These are phyloP conservation scores for Microtus oregoni DNA, from an alignment of 2,113 vertebrate species.

Conservation along the genomic window DNA sequence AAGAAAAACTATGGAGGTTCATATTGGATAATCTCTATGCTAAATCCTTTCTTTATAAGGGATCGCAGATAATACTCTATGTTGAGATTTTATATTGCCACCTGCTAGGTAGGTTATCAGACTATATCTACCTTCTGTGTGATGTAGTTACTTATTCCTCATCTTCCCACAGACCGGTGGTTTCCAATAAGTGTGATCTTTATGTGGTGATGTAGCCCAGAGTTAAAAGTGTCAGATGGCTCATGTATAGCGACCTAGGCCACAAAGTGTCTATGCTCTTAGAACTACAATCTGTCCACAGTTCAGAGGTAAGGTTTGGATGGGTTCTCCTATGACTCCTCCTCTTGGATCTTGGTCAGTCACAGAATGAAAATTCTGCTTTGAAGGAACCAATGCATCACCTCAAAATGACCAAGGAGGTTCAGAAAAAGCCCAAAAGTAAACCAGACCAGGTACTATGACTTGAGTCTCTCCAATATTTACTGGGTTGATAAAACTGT, in stretches of 20 bases:
- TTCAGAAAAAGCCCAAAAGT: neutral
- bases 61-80: neutral
- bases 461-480: neutral
- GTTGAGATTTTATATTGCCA: neutral
- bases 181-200: neutral
- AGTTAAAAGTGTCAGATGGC: neutral
- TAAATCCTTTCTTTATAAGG: neutral
- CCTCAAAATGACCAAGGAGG: neutral
- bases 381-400: neutral
- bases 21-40: neutral
- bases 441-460: neutral
- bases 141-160: neutral
- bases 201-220: neutral
- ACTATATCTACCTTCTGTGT: neutral
- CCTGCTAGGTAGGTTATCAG: neutral
- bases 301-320: neutral
- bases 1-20: neutral
- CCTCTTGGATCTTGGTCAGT: neutral
- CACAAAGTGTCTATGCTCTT: neutral
- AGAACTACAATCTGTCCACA: neutral
- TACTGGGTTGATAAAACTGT: neutral
- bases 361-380: conserved; percentile 38
- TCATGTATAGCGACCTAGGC: neutral
- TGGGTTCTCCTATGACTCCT: neutral
- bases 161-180: neutral